Evolutionary conservation across 2,797 vertebrate genomes (phyloP).

Genomic region (Austrolebias charrua): DNA sequence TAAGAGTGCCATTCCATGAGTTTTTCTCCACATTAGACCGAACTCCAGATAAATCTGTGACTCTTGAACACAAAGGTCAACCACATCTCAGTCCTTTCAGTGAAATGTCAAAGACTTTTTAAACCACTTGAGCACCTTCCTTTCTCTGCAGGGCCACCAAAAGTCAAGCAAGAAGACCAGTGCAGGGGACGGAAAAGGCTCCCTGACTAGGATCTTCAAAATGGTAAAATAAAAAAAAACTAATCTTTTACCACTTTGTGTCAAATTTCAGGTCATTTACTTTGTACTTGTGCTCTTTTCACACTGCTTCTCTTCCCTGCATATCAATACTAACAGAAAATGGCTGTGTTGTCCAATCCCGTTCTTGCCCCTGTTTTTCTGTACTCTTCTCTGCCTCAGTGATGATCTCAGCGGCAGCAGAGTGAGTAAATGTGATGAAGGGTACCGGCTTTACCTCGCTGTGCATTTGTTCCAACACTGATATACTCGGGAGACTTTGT

Average conservation of each 20-base stretch:
- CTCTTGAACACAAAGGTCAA: slow-evolving; percentile 14
- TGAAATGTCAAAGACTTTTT: background rate
- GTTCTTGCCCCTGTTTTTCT: slow-evolving; percentile 33
- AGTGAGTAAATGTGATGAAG: slow-evolving; percentile 69
- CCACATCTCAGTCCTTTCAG: slow-evolving; percentile 4
- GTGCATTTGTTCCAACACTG: slow-evolving; percentile 16
- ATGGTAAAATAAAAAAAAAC: slow-evolving; percentile 88
- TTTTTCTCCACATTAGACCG: background rate
- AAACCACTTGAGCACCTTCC: background rate
- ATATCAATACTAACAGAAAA: slow-evolving; percentile 13
- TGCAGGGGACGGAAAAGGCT: slow-evolving; percentile 89
- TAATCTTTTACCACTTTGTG: background rate
- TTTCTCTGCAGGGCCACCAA: slow-evolving; percentile 86
- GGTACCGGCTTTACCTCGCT: slow-evolving; percentile 28
- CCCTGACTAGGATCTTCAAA: slow-evolving; percentile 97
- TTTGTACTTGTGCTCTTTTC: background rate
- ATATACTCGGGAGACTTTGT: slow-evolving; percentile 19
- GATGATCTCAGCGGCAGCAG: slow-evolving; percentile 69
- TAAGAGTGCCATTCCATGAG: background rate
- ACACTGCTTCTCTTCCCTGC: background rate
- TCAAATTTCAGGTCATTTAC: slow-evolving; percentile 7
- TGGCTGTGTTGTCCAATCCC: slow-evolving; percentile 27
- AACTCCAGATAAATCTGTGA: slow-evolving; percentile 14
- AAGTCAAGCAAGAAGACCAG: slow-evolving; percentile 89
- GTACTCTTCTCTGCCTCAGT: slow-evolving; percentile 59